Percentiles rank a stretch among this genome's conserved stretches.
These are phyloP conservation scores for Pterophyllum scalare DNA, from an alignment of 2,113 vertebrate species.

Conservation along the genomic window DNA sequence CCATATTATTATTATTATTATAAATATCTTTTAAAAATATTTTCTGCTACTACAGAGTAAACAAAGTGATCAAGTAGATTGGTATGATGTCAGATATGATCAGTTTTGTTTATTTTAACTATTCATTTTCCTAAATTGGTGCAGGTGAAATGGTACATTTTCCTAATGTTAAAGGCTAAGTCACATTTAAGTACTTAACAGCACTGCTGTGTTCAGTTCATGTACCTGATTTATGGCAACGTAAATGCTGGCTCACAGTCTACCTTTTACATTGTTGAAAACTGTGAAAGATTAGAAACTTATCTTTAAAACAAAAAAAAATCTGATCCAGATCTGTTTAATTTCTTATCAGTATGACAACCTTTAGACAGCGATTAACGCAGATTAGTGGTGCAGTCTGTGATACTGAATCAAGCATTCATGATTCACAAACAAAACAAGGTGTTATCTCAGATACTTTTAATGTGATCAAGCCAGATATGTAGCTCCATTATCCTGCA, in stretches of 20 bases:
- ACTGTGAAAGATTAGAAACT: not conserved
- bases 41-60: not conserved
- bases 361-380: not conserved
- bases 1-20: not conserved
- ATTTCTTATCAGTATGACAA: not conserved
- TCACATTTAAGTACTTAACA: not conserved
- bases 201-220: not conserved
- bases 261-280: not conserved
- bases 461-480: not conserved
- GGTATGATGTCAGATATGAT: too few relatives aligned
- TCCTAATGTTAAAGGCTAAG: not conserved
- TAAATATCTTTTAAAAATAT: not conserved
- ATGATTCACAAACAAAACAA: not conserved
- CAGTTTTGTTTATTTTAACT: not conserved
- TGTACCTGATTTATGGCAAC: not conserved
- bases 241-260: not conserved
- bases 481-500: not conserved
- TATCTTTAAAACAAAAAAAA: too few relatives aligned
- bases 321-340: too few relatives aligned
- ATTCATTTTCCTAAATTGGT: not conserved
- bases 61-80: not conserved
- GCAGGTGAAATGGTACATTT: not conserved
- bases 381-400: not conserved
- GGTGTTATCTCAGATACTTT: not conserved
- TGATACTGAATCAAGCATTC: too few relatives aligned